Conservation (phyloP, 2,888 invertebrate genomes). For the Cephalotes varians region DNA sequence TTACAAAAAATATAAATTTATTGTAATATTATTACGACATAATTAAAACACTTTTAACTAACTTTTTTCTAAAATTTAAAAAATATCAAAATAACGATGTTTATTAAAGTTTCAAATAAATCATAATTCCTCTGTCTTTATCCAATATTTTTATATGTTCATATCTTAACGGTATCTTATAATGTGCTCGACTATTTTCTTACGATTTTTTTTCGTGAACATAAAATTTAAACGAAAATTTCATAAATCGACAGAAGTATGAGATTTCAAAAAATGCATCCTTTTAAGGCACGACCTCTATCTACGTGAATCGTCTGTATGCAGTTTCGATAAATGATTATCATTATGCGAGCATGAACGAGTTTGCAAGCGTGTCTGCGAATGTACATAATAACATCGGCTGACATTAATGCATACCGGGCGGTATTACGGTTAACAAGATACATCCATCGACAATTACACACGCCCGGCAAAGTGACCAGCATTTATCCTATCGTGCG, state of each 20-base stretch:
- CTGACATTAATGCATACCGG: conserved; percentile 45
- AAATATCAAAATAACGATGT: background rate
- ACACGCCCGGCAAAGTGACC: conserved; percentile 55
- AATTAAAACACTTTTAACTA: background rate
- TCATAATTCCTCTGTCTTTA: background rate
- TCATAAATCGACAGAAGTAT: background rate
- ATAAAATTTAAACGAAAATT: conserved; percentile 8
- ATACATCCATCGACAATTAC: conserved; percentile 57
- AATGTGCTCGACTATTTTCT: background rate
- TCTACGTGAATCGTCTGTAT: background rate
- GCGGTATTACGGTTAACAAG: conserved; percentile 45
- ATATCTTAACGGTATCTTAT: background rate
- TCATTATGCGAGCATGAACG: conserved; percentile 5
- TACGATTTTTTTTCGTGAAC: background rate
- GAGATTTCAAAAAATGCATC: background rate
- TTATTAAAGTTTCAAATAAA: background rate
- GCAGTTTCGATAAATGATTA: conserved; percentile 12
- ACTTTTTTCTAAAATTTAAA: background rate
- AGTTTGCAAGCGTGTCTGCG: conserved; percentile 26
- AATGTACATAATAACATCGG: conserved; percentile 46
- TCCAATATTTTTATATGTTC: background rate
- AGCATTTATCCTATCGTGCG: conserved; percentile 53
- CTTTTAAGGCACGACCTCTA: background rate
- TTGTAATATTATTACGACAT: background rate
- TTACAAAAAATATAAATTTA: background rate